Evolutionary conservation across 2,113 vertebrate species (phyloP).

Genomic region (Phylloscopus whistleri): DNA sequence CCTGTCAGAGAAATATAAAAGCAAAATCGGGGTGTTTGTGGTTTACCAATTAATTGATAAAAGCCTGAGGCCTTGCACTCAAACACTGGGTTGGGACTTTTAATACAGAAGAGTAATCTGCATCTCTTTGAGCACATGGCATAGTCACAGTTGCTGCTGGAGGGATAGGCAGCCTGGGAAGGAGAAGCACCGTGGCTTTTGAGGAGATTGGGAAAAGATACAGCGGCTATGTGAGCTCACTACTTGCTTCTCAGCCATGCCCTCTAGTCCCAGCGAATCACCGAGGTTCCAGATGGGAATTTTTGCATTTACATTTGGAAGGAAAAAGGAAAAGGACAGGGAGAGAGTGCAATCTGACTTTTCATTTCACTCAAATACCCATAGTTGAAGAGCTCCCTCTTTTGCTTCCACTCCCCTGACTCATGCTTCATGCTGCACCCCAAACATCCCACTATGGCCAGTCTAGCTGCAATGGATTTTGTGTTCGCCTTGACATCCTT

Average conservation of each 20-base stretch:
- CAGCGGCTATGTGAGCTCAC: neutral
- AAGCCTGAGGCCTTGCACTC: neutral
- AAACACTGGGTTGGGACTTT: neutral
- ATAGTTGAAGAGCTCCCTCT: neutral
- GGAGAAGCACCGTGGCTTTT: neutral
- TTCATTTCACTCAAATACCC: neutral
- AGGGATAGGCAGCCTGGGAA: neutral
- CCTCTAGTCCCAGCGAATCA: neutral
- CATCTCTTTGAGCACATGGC: rapidly evolving
- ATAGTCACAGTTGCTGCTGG: rapidly evolving
- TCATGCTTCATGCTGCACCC: neutral
- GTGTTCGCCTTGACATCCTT: neutral
- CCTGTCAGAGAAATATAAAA: constrained; percentile 61
- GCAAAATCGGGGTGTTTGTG: neutral
- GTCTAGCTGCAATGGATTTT: neutral
- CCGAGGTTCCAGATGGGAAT: neutral
- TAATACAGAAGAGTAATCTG: neutral
- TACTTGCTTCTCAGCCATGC: neutral
- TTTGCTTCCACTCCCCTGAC: neutral
- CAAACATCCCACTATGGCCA: neutral
- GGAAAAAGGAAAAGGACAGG: neutral
- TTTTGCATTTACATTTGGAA: neutral
- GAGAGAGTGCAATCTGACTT: neutral
- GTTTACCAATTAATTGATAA: neutral
- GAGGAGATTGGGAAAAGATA: neutral